These are phyloP conservation scores for Microplitis mediator DNA, from an alignment of 1,140 invertebrate genomes.

Conservation along the genomic window DNA sequence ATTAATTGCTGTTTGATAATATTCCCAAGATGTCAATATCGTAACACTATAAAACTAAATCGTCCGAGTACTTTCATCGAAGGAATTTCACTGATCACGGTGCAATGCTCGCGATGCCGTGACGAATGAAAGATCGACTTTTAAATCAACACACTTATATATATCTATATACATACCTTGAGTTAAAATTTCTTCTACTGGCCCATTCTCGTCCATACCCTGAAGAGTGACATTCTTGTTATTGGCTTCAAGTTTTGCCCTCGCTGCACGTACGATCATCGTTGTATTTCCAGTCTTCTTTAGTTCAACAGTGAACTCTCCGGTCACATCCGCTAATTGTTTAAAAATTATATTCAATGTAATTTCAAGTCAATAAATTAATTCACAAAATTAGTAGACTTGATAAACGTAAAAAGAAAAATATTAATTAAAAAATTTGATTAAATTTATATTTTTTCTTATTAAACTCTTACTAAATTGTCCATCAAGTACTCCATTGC, in stretches of 20 bases:
- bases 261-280: slow-evolving; percentile 51
- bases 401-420: no score
- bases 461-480: slow-evolving; percentile 54
- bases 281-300: slow-evolving; percentile 48
- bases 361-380: neutral
- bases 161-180: slow-evolving; percentile 41
- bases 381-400: neutral
- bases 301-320: slow-evolving; percentile 56
- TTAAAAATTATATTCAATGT: slow-evolving; percentile 1
- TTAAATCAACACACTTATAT: neutral
- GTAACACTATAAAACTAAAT: slow-evolving; percentile 9
- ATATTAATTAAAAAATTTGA: no score
- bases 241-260: slow-evolving; percentile 48
- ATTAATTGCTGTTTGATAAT: neutral
- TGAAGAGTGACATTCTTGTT: slow-evolving; percentile 46
- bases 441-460: neutral
- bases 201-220: slow-evolving; percentile 54
- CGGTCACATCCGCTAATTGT: slow-evolving; percentile 48
- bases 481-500: slow-evolving; percentile 49
- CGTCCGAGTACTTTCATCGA: slow-evolving; percentile 38
- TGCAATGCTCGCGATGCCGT: neutral
- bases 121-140: neutral
- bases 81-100: slow-evolving; percentile 34
- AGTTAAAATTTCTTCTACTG: slow-evolving; percentile 47
- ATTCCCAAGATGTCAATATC: slow-evolving; percentile 26